A percentile compares a stretch with the other conserved stretches of the same genome.
Evolutionary conservation across 2,113 vertebrate genomes (phyloP).

Genomic region (Ochotona curzoniae): DNA sequence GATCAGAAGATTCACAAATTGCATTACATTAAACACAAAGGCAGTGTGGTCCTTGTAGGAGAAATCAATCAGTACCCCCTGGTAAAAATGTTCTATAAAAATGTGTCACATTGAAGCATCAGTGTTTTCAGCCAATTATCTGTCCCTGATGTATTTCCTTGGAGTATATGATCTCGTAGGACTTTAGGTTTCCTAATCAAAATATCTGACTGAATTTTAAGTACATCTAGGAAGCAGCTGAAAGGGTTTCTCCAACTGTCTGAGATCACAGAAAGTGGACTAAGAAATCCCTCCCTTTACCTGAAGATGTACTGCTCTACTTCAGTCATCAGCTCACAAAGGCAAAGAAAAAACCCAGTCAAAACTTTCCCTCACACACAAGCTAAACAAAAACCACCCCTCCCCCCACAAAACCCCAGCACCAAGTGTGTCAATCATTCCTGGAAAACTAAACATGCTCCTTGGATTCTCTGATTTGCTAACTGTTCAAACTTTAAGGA

Average conservation of each 20-base stretch:
- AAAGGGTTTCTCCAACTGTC: conserved; percentile 81
- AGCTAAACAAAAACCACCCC: conserved; percentile 64
- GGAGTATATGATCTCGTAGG: conserved; percentile 78
- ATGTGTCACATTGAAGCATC: conserved; percentile 80
- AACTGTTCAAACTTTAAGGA: conserved; percentile 74
- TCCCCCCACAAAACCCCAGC: conserved; percentile 68
- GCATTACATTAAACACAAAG: conserved; percentile 81
- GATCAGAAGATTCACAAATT: conserved; percentile 79
- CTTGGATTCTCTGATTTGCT: conserved; percentile 76
- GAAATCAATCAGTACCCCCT: conserved; percentile 77
- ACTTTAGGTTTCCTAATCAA: conserved; percentile 82
- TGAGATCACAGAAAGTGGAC: conserved; percentile 79
- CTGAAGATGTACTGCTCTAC: conserved; percentile 81
- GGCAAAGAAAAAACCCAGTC: conserved; percentile 69
- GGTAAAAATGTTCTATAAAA: conserved; percentile 82
- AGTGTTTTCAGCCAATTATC: conserved; percentile 81
- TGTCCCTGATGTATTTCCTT: conserved; percentile 83
- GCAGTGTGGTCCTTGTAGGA: conserved; percentile 82
- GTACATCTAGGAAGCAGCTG: conserved; percentile 85
- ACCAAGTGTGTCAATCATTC: conserved; percentile 77
- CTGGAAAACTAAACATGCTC: conserved; percentile 78
- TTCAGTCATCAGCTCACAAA: conserved; percentile 85
- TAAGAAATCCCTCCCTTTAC: conserved; percentile 86
- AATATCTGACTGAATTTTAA: conserved; percentile 80
- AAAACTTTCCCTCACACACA: conserved; percentile 57